Conservation (phyloP, 2,888 invertebrate genomes). For the Iselma pallidipennis region DNA sequence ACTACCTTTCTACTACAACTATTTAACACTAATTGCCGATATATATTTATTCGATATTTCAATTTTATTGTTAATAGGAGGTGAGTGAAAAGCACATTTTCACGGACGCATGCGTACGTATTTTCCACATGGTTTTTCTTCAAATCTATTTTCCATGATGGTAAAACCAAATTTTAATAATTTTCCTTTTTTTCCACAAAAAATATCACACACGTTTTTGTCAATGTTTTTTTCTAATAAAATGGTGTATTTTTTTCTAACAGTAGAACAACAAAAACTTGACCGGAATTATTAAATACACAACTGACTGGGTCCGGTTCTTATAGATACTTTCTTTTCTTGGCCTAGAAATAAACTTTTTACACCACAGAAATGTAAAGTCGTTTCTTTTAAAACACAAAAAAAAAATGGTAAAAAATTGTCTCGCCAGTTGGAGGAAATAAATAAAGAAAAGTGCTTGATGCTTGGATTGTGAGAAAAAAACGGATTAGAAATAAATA, state of each 20-base stretch:
- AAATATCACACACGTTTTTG: background rate
- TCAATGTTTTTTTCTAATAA: background rate
- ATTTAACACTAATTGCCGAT: background rate
- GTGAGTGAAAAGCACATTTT: conserved; percentile 4
- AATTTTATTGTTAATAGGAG: background rate
- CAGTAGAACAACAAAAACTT: background rate
- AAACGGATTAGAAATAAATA: too few relatives aligned
- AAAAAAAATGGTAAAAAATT: too few relatives aligned
- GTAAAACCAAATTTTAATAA: background rate
- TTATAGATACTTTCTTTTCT: background rate
- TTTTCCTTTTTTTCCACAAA: background rate
- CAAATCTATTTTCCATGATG: background rate
- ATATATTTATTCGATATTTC: background rate
- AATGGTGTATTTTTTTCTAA: too few relatives aligned
- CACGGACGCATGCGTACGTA: conserved; percentile 5
- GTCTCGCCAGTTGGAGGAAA: too few relatives aligned
- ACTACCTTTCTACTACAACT: background rate
- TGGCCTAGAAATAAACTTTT: background rate
- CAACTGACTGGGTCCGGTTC: too few relatives aligned
- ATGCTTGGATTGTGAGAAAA: too few relatives aligned
- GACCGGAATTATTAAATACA: background rate
- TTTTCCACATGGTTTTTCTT: background rate
- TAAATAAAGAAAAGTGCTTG: too few relatives aligned
- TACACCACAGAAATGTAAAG: too few relatives aligned
- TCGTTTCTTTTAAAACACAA: too few relatives aligned